Base-by-base conservation (phyloP, 2,797 vertebrate genomes). In the Enteromius radiatus region DNA sequence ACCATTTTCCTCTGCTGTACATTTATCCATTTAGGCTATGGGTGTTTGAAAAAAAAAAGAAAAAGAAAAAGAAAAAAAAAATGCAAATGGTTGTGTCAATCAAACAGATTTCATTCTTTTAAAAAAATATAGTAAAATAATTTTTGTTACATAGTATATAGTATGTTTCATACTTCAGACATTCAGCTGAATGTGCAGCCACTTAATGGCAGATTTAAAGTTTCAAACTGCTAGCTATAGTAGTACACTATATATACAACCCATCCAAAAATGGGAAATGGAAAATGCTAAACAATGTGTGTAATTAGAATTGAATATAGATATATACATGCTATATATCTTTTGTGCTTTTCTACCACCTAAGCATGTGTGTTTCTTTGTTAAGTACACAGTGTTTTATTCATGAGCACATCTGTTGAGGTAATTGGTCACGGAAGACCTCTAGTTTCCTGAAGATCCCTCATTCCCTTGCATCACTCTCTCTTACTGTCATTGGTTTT, bases 331-430 rank as follows among this genome's bases (percentile, higher is more conserved):
- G 5, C 12, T 33, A 43, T 54, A 26, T 59, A 3, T 69, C 5
- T 38, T 73, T 6, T 21, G 5, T 69, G 61, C 1, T 38, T 61
- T 74, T 23, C 21, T 49, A 64, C 31, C 61, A 76, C 14, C 11
- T 74, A 36, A 64, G 64, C 65, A 41, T 67, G 19, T 77, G 28
- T 45, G 65, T 28, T 11, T 81, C 49, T 84, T 64, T 61, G 59
- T 82, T 81, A 38, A 52, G 56, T 23, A 80, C 36, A 71, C 17
- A 15, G 45, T 54, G 75, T 65, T 81, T 87, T 73, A 78, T 85
- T 85, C 75, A 87, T 79, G 59, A 68, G 54, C 15, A 54, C 68
- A 61, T 82, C 78, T 85, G 54, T 78, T 82, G 83, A 61, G 49
- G 70, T 80, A 71, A 81, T 82, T 87, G 71, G 76, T 68, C 76